Evolutionary conservation across 2,888 invertebrate species (phyloP), one percentile per base, ranked within the genome.

Genomic region (Pogonocherus hispidulus): DNA sequence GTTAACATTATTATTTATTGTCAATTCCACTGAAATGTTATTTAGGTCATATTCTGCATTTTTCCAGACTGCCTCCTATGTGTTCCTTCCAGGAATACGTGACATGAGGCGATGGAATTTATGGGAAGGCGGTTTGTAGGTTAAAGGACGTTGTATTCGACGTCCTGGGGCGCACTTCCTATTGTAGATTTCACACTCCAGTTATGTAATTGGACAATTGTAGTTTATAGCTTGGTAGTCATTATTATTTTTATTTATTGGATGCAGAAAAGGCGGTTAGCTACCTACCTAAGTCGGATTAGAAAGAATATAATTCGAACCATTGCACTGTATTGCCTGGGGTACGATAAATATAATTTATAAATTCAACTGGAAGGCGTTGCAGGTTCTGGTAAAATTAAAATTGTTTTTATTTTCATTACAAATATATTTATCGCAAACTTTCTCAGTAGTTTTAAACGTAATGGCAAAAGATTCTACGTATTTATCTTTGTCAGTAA

Each of bases 131-230:
- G 18, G 32, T 8, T 9, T 27, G 6, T 35, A 35, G 9, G 32
- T 27, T 54, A 54, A 54, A 54, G 49, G 9, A 54, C 18, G 27
- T 54, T 35, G 16, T 23, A 18, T 27, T 27, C 9, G 16, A 54
- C 32, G 19, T 59, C 20, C 27, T 27, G 46, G n/a, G 32, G 59
- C 46, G 32, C 23, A 59, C 46, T 47, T 49, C 46, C 47, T 32
- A 46, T 59, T 35, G 37, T 56, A 32, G 51, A 54, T 69, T 71
- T 69, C 66, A 71, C 69, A 71, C 71, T 69, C 66, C 68, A 71
- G 66, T 71, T 57, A 57, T 54, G 59, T 67, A 59, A 71, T 69
- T 67, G 64, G n/a, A 52, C 66, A 60, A 71, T 69, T 71, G 71
- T 69, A 55, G 22, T 27, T 49, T 49, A 54, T 35, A 49, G 60